These are phyloP conservation scores for Phyllotreta striolata DNA, from an alignment of 2,888 invertebrate genomes.

Conservation along the genomic window DNA sequence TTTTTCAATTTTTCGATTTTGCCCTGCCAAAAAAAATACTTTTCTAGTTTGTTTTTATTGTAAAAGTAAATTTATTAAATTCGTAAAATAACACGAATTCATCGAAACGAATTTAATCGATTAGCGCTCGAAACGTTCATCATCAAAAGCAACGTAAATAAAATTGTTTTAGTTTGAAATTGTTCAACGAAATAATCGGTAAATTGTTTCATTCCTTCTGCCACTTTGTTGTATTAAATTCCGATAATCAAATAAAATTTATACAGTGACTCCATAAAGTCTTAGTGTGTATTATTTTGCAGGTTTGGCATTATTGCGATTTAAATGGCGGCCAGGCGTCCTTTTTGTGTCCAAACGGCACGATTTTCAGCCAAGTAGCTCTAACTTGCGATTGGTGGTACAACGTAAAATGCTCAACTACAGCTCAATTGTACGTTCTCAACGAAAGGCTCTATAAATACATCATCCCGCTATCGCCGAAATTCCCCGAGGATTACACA, in stretches of 20 bases:
- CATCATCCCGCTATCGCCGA: conserved; percentile 84
- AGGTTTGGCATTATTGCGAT: conserved; percentile 94
- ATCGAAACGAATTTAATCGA: no score
- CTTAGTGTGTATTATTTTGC: conserved; percentile 36
- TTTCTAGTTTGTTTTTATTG: no score
- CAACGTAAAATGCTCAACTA: conserved; percentile 85
- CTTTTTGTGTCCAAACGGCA: conserved; percentile 83
- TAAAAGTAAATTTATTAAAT: no score
- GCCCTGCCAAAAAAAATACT: no score
- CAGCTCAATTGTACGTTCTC: conserved; percentile 84
- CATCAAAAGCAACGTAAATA: no score
- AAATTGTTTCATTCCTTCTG: no score
- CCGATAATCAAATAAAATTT: conserved; percentile 1
- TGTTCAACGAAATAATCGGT: no score
- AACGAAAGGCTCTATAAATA: conserved; percentile 90
- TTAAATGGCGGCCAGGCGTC: conserved; percentile 90
- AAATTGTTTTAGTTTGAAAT: no score
- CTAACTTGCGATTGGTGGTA: conserved; percentile 95
- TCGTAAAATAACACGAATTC: no score
- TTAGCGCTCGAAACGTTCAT: no score
- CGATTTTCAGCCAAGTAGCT: conserved; percentile 89
- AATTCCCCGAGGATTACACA: conserved; percentile 89
- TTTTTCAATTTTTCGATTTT: not conserved
- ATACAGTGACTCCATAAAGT: not conserved
- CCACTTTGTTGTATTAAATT: not conserved